Percentiles rank a stretch among this genome's conserved stretches.
phyloP scores from a whole-genome alignment of 2,888 invertebrate genomes.

The Clusia tigrina region DNA sequence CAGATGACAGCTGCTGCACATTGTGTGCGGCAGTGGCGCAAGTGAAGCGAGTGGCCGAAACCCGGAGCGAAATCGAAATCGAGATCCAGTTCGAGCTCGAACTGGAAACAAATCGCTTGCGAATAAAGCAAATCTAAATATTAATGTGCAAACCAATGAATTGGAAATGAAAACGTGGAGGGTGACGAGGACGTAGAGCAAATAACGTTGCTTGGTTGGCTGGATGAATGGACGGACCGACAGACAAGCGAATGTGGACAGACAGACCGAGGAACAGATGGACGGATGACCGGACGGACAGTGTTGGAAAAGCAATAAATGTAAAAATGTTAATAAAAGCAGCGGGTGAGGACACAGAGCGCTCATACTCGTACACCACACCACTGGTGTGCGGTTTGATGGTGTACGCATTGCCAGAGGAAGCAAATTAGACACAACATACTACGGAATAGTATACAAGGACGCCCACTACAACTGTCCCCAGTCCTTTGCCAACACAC shows the following conservation, averaged over 20 bases:
- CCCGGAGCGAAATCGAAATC: constrained; percentile 40
- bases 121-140: constrained; percentile 52
- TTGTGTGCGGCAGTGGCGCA: constrained; percentile 34
- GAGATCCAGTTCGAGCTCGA: constrained; percentile 38
- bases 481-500: background rate
- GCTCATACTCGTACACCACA: background rate
- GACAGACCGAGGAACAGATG: constrained; percentile 7
- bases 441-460: no score
- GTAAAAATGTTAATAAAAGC: constrained; percentile 23
- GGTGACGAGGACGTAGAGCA: background rate
- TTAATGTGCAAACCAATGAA: constrained; percentile 53
- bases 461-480: background rate
- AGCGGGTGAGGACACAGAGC: constrained; percentile 1
- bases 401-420: background rate
- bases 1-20: constrained; percentile 56
- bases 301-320: constrained; percentile 24
- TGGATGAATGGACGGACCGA: no score
- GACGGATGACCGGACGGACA: background rate
- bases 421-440: constrained; percentile 8
- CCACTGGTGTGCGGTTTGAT: background rate
- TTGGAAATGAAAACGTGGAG: constrained; percentile 42
- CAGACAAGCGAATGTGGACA: background rate
- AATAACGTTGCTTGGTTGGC: background rate
- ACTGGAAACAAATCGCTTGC: constrained; percentile 49
- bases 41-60: background rate